Base-by-base conservation (phyloP, 2,797 vertebrate species). In the Gambelia wislizenii region DNA sequence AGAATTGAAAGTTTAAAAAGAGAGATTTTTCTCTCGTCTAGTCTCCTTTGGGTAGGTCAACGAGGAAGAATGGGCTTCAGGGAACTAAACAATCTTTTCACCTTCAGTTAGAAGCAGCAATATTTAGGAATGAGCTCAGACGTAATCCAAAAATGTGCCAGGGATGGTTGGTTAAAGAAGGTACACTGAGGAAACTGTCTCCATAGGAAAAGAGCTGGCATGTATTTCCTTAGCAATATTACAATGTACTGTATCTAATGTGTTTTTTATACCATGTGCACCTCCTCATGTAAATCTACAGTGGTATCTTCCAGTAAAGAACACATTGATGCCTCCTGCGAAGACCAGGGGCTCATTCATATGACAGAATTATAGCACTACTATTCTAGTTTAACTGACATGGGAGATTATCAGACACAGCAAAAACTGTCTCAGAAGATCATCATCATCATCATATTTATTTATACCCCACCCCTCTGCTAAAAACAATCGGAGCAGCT, bases 1-100 rank as follows among this genome's bases (percentile, higher is more conserved):
- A 42, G 89, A 96, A 95, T 91, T 96, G 89, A 96, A 91, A 91
- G 80, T 77, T 85, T 76, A 87, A 95, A 96, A 96, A 95, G 33
- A 82, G 92, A 93, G 30, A 36, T 72, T 87, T 84, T 91, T 95
- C 93, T 93, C 79, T 91, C 95, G 94, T 91, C 91, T 87, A 92
- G 92, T 95, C 90, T 95, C 93, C 91, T 96, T 91, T 93, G 90
- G 89, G 93, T 93, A 96, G 96, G 96, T 97, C 96, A 96, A 96
- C 93, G 94, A 96, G 92, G 91, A 87, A 96, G 91, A 83, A 93
- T 96, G 92, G 94, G 83, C 92, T 95, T 80, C 79, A 80, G 93
- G 89, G 84, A 95, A 92, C 90, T 91, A 83, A 91, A 92, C 70
- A 80, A 80, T 91, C 64, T 84, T 96, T 95, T 89, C 82, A 94